Evolutionary conservation across 2,888 invertebrate genomes (phyloP), one percentile per base, ranked within the genome.

Genomic region (Halictus quadricinctus): DNA sequence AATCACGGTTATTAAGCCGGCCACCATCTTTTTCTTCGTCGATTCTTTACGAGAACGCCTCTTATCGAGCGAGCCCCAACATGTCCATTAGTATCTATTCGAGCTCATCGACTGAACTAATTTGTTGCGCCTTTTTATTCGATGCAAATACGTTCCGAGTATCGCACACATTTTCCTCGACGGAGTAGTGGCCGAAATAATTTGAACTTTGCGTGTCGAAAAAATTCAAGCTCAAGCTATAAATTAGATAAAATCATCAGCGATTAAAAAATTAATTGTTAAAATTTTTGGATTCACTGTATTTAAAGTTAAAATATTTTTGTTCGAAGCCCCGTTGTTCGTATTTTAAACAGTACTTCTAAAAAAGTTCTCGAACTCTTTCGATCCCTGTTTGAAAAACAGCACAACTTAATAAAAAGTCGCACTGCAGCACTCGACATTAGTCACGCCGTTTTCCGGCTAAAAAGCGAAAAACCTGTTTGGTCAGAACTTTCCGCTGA

Each of bases 1-100:
- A 86, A 83, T 90, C 89, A 90, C 80, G 79, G 80, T 84, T 86
- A 87, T 87, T 87, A 29, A 86, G 66, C 76, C 60, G 76, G 54
- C 70, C 66, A 46, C 69, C 46, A 69, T 29, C 66, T 50, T 81
- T 79, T 77, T 76, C 36, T 64, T 50, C 25, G 29, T 12, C 13
- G 15, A 29, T 29, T 43, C 60, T 36, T 46, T 18, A 21, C 43
- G 69, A 72, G 46, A 48, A 54, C 78, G 46, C 50, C 73, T 76
- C 60, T 66, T 76, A 18, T 21, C 60, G 50, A 43, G 29, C 36
- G 50, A 60, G 72, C 74, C 70, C 21, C 70, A 0, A 36, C 72
- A 21, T 13, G 43, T 72, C 70, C 70, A 70, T 70, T 70, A 15
- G 46, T 50, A 64, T 72, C 78, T 36, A 81, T 69, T 60, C 66